phyloP scores from a whole-genome alignment of 1,140 invertebrate genomes.

The Zaprionus tsacasi region DNA sequence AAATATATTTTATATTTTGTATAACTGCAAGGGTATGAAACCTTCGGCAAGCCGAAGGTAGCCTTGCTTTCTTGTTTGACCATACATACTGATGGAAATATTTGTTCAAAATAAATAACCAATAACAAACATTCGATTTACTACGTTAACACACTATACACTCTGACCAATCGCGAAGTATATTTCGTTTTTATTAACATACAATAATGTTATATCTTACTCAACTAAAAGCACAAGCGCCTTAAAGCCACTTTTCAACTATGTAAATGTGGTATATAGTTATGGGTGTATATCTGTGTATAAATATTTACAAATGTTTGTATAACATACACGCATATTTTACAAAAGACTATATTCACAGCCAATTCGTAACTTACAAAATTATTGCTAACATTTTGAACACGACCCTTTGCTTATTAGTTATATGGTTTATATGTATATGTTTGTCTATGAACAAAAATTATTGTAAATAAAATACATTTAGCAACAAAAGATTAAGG shows the following conservation, averaged over 20 bases:
- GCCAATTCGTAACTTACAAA: constrained; percentile 49
- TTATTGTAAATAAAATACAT: neutral
- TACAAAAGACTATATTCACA: constrained; percentile 70
- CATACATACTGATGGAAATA: too few relatives aligned
- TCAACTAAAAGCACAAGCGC: constrained; percentile 14
- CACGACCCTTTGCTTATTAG: neutral
- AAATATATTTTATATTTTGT: too few relatives aligned
- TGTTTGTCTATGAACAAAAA: neutral
- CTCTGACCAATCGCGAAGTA: constrained; percentile 9
- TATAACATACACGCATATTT: constrained; percentile 21
- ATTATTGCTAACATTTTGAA: constrained; percentile 14
- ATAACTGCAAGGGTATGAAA: too few relatives aligned
- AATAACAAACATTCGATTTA: neutral
- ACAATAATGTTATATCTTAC: neutral
- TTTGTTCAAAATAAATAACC: neutral
- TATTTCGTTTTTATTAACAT: constrained; percentile 22
- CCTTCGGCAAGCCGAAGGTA: too few relatives aligned
- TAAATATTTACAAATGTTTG: constrained; percentile 1
- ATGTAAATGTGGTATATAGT: neutral
- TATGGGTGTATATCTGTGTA: neutral
- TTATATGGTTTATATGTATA: neutral
- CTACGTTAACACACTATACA: constrained; percentile 10
- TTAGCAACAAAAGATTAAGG: neutral
- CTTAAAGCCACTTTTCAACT: neutral
- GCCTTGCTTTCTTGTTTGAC: neutral